phyloP scores from a whole-genome alignment of 1,140 invertebrate genomes.

The Teleopsis dalmanni region DNA sequence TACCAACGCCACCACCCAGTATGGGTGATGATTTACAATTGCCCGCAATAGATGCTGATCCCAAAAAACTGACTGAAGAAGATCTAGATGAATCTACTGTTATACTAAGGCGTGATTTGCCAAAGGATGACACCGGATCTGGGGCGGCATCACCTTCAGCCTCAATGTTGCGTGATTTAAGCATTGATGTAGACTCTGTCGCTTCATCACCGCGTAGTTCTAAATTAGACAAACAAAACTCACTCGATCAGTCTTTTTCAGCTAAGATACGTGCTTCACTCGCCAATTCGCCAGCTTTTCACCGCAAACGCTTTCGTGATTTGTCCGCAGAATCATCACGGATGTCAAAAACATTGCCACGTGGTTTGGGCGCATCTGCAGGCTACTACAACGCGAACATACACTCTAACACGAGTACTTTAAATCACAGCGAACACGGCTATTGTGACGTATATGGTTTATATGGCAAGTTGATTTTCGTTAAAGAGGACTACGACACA shows the following conservation, averaged over 20 bases:
- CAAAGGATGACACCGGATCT: constrained; percentile 20
- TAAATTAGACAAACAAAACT: constrained; percentile 54
- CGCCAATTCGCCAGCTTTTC: constrained; percentile 60
- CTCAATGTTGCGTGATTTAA: constrained; percentile 7
- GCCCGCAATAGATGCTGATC: constrained; percentile 38
- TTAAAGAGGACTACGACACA: constrained; percentile 73
- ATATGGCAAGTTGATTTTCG: constrained; percentile 82
- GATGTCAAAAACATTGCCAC: constrained; percentile 69
- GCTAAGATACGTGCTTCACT: constrained; percentile 55
- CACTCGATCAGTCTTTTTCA: constrained; percentile 53
- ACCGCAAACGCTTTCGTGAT: constrained; percentile 61
- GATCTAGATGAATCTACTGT: constrained; percentile 30
- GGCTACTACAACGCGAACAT: constrained; percentile 44
- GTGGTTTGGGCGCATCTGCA: constrained; percentile 52
- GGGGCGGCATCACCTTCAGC: constrained; percentile 13
- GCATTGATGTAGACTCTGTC: constrained; percentile 21
- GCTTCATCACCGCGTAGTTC: constrained; percentile 43
- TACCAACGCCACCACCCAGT: too few relatives aligned
- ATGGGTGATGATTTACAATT: constrained; percentile 42
- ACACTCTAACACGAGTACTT: constrained; percentile 51
- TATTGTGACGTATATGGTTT: constrained; percentile 81
- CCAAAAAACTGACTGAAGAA: constrained; percentile 23
- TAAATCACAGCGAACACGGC: constrained; percentile 53
- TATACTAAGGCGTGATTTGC: constrained; percentile 28
- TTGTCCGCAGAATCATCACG: constrained; percentile 50